Conservation (phyloP, 2,113 vertebrate species). For the Oncorhynchus gorbuscha region DNA sequence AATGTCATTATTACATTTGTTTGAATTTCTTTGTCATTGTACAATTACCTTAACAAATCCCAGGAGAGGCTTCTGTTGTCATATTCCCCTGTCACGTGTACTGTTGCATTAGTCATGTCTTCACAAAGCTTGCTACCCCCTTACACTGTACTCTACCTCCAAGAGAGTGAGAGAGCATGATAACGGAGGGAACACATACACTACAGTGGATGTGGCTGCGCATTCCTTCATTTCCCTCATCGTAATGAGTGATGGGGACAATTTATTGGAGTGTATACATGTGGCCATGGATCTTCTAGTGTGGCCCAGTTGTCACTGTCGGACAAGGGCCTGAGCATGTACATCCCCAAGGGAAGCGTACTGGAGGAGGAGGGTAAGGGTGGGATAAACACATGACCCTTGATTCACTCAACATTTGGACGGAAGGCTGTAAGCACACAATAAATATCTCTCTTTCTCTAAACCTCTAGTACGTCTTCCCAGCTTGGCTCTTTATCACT, state of each 20-base stretch:
- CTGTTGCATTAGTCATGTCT: conserved; percentile 18
- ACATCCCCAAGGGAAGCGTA: conserved; percentile 21
- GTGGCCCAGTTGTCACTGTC: conserved; percentile 46
- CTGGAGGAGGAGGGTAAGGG: neutral
- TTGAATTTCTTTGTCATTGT: neutral
- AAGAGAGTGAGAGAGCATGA: conserved; percentile 41
- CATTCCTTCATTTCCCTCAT: conserved; percentile 12
- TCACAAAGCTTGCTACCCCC: conserved; percentile 30
- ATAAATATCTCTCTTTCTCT: conserved; percentile 44
- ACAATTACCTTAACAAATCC: neutral
- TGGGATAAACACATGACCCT: conserved; percentile 44
- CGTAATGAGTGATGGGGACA: conserved; percentile 47
- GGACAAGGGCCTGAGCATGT: conserved; percentile 29
- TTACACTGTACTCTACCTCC: conserved; percentile 37
- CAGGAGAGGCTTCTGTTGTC: neutral
- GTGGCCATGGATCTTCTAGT: conserved; percentile 58
- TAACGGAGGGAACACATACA: conserved; percentile 9
- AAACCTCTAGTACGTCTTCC: neutral
- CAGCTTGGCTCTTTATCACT: conserved; percentile 44
- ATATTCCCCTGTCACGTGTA: conserved; percentile 14
- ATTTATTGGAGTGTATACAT: conserved; percentile 35
- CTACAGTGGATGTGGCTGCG: conserved; percentile 21
- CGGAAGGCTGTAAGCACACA: conserved; percentile 31
- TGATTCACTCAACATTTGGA: conserved; percentile 35
- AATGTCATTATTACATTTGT: conserved; percentile 1